These are phyloP conservation scores for Amphipoea oculea DNA, from an alignment of 2,888 invertebrate species.

Conservation along the genomic window DNA sequence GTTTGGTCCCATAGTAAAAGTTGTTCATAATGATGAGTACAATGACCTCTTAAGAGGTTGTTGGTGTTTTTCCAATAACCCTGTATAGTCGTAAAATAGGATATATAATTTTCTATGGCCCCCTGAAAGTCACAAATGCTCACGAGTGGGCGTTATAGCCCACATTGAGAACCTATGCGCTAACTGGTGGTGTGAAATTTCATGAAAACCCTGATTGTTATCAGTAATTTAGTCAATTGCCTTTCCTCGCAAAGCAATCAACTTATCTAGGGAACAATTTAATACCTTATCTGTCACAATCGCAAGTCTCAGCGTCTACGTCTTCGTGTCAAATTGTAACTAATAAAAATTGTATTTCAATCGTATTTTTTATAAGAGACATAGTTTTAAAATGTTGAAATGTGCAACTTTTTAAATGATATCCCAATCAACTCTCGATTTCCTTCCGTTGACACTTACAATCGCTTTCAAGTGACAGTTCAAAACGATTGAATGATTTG, in stretches of 20 bases:
- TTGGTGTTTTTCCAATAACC: no score
- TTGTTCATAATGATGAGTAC: no score
- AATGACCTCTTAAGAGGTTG: no score
- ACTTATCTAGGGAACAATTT: slow-evolving; percentile 43
- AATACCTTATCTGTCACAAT: slow-evolving; percentile 5
- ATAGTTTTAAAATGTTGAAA: slow-evolving; percentile 47
- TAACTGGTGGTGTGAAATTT: neutral
- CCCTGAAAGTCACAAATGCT: no score
- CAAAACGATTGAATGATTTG: neutral
- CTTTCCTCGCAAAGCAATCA: slow-evolving; percentile 22
- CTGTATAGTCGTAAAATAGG: no score
- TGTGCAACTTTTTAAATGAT: neutral
- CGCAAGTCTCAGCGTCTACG: slow-evolving; percentile 1
- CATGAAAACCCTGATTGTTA: neutral
- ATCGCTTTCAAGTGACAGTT: slow-evolving; percentile 24
- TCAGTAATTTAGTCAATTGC: neutral
- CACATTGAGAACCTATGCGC: no score
- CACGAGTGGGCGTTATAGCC: no score
- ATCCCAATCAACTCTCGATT: neutral
- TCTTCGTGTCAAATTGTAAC: slow-evolving; percentile 46
- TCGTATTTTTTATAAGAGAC: slow-evolving; percentile 41
- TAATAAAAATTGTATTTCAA: slow-evolving; percentile 36
- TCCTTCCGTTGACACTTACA: neutral
- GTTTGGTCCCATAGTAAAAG: no score
- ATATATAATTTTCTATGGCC: no score